A percentile compares a stretch with the other conserved stretches of the same genome.
Evolutionary conservation across 1,140 invertebrate genomes (phyloP).

Genomic region (Phthorimaea operculella): DNA sequence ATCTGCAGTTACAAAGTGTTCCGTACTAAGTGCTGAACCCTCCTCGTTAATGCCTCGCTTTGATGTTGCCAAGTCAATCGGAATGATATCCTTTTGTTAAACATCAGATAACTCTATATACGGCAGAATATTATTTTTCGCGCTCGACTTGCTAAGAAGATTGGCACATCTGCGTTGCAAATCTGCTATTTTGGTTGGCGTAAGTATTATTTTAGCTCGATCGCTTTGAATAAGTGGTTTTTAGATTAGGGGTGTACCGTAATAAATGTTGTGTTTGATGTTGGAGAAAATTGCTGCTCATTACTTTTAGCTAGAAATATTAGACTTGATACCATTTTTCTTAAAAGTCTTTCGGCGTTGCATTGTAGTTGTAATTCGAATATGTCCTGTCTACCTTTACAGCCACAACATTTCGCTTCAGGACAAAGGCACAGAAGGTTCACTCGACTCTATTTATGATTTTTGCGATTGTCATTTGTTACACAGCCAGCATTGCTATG

Average conservation of each 20-base stretch:
- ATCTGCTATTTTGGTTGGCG: conserved; percentile 7
- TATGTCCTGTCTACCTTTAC: too few species aligned
- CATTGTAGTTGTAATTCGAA: too few species aligned
- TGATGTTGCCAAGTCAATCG: conserved; percentile 48
- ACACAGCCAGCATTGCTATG: too few species aligned
- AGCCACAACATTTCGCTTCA: too few species aligned
- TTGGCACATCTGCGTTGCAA: conserved; percentile 33
- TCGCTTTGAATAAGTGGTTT: neutral
- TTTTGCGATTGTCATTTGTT: too few species aligned
- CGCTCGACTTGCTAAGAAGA: conserved; percentile 48
- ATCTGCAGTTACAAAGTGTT: neutral
- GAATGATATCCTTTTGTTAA: conserved; percentile 56
- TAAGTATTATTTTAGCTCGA: neutral
- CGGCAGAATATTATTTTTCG: conserved; percentile 45
- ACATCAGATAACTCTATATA: conserved; percentile 34
- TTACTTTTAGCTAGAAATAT: too few species aligned
- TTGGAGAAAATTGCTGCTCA: too few species aligned
- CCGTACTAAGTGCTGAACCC: conserved; percentile 14
- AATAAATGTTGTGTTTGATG: too few species aligned
- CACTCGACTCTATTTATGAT: too few species aligned
- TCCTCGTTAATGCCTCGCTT: conserved; percentile 36
- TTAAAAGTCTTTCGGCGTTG: too few species aligned
- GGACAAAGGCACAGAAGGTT: too few species aligned
- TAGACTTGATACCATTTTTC: too few species aligned
- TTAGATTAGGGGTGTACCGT: neutral